These are phyloP conservation scores for Cochlearius cochlearius DNA, from an alignment of 2,113 vertebrate species.

Conservation along the genomic window DNA sequence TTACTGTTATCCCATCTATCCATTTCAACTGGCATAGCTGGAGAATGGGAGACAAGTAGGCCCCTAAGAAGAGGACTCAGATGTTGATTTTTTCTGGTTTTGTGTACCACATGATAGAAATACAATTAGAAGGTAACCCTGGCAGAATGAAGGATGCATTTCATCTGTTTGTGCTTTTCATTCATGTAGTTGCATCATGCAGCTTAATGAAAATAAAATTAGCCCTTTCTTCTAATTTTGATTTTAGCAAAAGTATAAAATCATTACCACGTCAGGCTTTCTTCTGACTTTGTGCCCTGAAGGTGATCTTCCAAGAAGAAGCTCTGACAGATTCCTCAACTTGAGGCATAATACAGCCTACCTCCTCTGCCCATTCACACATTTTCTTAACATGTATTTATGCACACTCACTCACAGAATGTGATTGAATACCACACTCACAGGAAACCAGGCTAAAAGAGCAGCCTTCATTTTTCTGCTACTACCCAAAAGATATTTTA, in stretches of 20 bases:
- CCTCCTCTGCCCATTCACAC: background rate
- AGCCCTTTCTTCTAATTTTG: background rate
- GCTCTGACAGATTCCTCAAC: background rate
- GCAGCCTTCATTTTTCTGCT: background rate
- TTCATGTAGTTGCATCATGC: background rate
- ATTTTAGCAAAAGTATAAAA: background rate
- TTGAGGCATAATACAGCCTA: background rate
- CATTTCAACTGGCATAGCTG: background rate
- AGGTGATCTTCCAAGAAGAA: background rate
- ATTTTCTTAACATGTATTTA: background rate
- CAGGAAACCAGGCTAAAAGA: background rate
- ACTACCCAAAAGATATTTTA: background rate
- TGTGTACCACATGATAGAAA: background rate
- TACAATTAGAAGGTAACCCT: background rate
- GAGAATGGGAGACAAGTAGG: background rate
- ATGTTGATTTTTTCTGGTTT: background rate
- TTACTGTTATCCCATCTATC: background rate
- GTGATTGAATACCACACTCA: background rate
- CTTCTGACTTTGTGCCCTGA: background rate
- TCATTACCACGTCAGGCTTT: background rate
- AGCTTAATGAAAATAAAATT: background rate
- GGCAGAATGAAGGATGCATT: background rate
- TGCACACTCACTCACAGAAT: background rate
- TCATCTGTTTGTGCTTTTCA: background rate
- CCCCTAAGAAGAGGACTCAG: background rate